Conservation (phyloP, 2,888 invertebrate genomes). For the Peribatodes rhomboidaria region DNA sequence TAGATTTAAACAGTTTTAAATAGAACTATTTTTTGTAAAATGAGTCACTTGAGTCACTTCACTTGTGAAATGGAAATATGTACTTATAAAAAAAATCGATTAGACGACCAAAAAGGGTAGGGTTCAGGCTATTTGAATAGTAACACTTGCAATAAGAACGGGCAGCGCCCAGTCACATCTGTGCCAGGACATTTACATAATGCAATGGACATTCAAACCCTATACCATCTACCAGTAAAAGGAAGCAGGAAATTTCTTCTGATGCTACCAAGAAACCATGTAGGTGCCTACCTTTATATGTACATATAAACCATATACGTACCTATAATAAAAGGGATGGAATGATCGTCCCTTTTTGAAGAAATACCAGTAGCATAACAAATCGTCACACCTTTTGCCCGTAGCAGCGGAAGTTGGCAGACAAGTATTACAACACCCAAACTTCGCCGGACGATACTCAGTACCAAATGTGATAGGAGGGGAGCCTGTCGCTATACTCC, state of each 20-base stretch:
- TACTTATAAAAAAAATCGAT: slow-evolving; percentile 1
- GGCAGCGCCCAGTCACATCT: slow-evolving; percentile 18
- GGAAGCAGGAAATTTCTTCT: neutral
- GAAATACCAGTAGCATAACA: too few relatives aligned
- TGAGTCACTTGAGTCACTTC: neutral
- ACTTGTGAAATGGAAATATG: slow-evolving; percentile 3
- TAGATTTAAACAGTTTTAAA: neutral
- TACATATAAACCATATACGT: too few relatives aligned
- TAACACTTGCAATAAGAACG: slow-evolving; percentile 3
- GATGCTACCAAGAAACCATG: neutral
- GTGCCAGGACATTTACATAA: slow-evolving; percentile 25
- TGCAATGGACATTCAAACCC: slow-evolving; percentile 2
- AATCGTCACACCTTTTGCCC: too few relatives aligned
- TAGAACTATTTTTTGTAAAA: neutral
- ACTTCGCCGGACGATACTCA: too few relatives aligned
- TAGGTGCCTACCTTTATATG: too few relatives aligned
- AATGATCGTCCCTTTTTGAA: too few relatives aligned
- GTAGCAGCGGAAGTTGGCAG: too few relatives aligned
- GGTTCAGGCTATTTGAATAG: slow-evolving; percentile 5
- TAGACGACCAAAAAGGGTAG: neutral
- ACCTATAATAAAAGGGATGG: too few relatives aligned
- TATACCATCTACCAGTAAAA: neutral
- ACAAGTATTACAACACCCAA: too few relatives aligned
- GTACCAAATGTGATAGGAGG: too few relatives aligned
- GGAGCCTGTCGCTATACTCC: too few relatives aligned